Conservation (phyloP, 2,113 vertebrate species). For the Polypterus bichir region DNA sequence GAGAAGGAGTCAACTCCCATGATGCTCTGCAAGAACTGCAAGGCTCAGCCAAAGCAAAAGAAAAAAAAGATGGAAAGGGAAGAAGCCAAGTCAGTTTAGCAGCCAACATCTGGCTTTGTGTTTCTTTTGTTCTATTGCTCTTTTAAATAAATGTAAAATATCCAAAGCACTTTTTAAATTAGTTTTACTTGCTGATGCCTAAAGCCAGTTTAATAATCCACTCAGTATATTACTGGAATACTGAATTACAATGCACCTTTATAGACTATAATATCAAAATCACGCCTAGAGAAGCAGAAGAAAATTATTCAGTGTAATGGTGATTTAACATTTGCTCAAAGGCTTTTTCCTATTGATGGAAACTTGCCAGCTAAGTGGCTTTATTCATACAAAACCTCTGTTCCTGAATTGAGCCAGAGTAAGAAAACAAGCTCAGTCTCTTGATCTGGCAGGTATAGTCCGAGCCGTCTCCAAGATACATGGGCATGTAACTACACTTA, state of each 20-base stretch:
- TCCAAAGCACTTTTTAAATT: constrained; percentile 30
- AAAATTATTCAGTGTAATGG: constrained; percentile 21
- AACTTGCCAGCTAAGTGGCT: too few relatives aligned
- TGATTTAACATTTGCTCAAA: constrained; percentile 19
- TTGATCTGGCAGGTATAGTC: too few relatives aligned
- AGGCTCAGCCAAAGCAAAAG: constrained; percentile 53
- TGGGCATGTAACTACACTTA: too few relatives aligned
- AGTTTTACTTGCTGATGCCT: constrained; percentile 27
- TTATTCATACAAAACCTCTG: too few relatives aligned
- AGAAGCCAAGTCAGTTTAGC: constrained; percentile 34
- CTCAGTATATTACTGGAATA: constrained; percentile 13
- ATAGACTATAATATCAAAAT: constrained; percentile 16
- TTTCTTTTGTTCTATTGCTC: constrained; percentile 35
- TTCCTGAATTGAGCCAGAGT: too few relatives aligned
- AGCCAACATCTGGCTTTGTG: constrained; percentile 49
- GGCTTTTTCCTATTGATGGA: constrained; percentile 3
- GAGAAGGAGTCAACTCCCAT: constrained; percentile 43
- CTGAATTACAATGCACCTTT: constrained; percentile 15
- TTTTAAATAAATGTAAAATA: constrained; percentile 38
- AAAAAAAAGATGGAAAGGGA: constrained; percentile 14
- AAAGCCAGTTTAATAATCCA: constrained; percentile 22
- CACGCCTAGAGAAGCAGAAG: constrained; percentile 16
- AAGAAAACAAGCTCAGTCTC: too few relatives aligned
- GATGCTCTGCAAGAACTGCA: constrained; percentile 50
- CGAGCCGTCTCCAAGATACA: too few relatives aligned